Base-by-base conservation (phyloP, 2,113 vertebrate species). In the Noturus placidus region DNA sequence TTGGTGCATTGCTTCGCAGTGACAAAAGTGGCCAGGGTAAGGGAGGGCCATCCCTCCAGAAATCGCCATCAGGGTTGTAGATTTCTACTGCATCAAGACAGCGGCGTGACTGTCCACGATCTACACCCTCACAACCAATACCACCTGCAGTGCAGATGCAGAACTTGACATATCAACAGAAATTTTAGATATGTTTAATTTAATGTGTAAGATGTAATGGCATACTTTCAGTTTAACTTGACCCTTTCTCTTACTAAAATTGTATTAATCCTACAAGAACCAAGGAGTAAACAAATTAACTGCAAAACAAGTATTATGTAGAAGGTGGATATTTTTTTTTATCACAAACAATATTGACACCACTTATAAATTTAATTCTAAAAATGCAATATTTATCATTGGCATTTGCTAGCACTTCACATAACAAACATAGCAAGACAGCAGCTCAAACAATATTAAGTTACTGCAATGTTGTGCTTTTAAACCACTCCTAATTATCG, bases 1-100 rank as follows among this genome's bases (percentile, higher is more conserved):
- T 98, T 74, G 94, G 94, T 0, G 96, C 94, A 65, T 97, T 97
- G 82, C 96, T 97, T 84, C 96, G 93, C 52, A 99, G 94, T 17
- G 97, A 95, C 17, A 99, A 96, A 25, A 98, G 96, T 3, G 98
- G 94, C 86, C 91, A 96, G 6, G 97, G 97, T 92, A 99, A 95
- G 2, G 94, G 89, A 42, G 97, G 96, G 22, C 98, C 98, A 3
- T 97, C 96, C 86, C 97, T 96, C 98, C 98, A 99, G 59, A 95
- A 96, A 92, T 98, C 95, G 69, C 96, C 96, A 20, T 98, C 98
- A 1, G 96, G 94, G 65, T 97, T 98, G 91, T 99, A 99, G 91
- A 99, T 98, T 93, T 99, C 98, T 77, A 99, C 97, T 3, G 91
- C 93, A 69, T 97, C 95, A 0, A 99, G 97, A 80, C 98, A 99